These are phyloP conservation scores for Lepus oiostolus DNA, from an alignment of 2,797 vertebrate genomes.

Conservation along the genomic window DNA sequence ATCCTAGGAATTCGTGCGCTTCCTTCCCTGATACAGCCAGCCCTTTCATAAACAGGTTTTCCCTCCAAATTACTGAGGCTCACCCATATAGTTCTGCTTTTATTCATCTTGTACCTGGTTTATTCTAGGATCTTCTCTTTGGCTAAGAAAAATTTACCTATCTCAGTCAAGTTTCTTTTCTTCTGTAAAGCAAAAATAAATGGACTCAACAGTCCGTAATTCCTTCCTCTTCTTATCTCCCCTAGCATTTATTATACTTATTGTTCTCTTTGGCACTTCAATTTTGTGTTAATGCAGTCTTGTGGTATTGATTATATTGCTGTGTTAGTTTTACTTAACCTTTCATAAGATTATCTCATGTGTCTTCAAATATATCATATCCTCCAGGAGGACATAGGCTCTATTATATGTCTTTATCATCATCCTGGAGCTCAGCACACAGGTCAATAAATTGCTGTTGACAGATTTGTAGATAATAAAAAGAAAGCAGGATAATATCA, in stretches of 20 bases:
- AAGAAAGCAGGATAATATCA: slow-evolving; percentile 64
- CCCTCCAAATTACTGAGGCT: background rate
- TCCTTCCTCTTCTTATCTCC: slow-evolving; percentile 60
- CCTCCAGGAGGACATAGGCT: background rate
- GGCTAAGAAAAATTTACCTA: background rate
- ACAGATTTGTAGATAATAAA: slow-evolving; percentile 56
- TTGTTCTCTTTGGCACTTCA: slow-evolving; percentile 74
- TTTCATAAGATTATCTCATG: slow-evolving; percentile 70
- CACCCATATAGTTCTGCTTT: background rate
- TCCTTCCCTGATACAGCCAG: background rate
- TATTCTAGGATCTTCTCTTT: slow-evolving; percentile 28
- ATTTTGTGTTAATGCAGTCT: slow-evolving; percentile 74
- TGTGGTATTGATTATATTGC: slow-evolving; percentile 72
- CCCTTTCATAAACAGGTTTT: background rate
- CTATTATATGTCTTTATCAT: slow-evolving; percentile 24
- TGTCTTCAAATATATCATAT: slow-evolving; percentile 69
- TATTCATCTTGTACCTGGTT: background rate
- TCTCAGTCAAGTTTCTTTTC: slow-evolving; percentile 50
- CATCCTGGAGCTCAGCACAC: background rate
- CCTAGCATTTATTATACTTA: slow-evolving; percentile 71
- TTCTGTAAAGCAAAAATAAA: slow-evolving; percentile 44
- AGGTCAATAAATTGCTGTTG: slow-evolving; percentile 49
- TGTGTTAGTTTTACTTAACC: slow-evolving; percentile 76
- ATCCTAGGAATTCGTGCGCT: background rate
- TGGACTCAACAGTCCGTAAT: background rate